phyloP scores from a whole-genome alignment of 2,113 vertebrate genomes.

The Strix uralensis region DNA sequence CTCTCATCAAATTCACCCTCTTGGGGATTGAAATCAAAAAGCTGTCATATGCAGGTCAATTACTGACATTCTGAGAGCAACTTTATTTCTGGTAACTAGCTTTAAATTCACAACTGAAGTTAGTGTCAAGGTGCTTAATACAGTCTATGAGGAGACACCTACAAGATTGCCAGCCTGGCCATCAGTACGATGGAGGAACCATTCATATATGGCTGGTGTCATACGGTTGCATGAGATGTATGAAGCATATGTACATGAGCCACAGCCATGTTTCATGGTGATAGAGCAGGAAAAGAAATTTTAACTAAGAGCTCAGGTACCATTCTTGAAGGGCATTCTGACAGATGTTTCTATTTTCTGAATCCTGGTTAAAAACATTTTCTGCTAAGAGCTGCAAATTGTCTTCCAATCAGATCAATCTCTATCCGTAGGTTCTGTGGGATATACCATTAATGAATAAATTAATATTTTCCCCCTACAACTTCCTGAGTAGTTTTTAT shows the following conservation, averaged over 20 bases:
- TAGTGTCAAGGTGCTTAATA: not conserved
- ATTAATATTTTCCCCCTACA: not conserved
- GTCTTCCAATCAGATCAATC: not conserved
- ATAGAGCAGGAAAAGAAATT: not conserved
- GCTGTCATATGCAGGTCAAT: not conserved
- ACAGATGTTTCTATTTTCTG: not conserved
- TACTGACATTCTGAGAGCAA: not conserved
- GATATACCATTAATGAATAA: not conserved
- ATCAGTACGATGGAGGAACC: not conserved
- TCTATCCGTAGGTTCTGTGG: not conserved
- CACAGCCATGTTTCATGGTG: fast-evolving
- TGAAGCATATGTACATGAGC: fast-evolving
- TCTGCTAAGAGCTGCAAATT: not conserved
- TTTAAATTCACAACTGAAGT: not conserved
- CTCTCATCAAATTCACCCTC: not conserved
- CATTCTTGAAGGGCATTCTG: not conserved
- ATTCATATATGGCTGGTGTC: not conserved
- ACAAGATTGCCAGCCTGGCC: not conserved
- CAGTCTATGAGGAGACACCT: not conserved
- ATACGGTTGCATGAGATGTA: not conserved
- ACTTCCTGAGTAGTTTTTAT: not conserved
- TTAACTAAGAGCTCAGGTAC: not conserved
- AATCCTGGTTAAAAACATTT: not conserved
- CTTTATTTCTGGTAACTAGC: not conserved
- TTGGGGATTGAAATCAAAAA: not conserved